Percentiles rank a stretch among this genome's conserved stretches.
Conservation (phyloP, 1,140 invertebrate species). For the Drosophila hydei region DNA sequence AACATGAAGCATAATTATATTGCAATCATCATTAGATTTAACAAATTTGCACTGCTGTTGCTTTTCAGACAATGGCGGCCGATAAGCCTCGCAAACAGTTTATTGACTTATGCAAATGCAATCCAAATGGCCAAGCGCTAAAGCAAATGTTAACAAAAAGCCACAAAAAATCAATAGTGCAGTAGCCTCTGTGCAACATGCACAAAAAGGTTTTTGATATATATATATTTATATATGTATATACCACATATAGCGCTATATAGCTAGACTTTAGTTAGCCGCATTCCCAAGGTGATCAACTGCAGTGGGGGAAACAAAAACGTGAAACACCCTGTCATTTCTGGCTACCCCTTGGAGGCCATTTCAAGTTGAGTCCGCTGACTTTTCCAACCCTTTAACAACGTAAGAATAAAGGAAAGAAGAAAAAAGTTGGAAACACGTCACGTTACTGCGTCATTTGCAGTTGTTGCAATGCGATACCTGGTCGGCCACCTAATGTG, state of each 20-base stretch:
- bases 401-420: background rate
- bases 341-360: constrained; percentile 1
- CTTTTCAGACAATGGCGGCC: background rate
- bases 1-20: constrained; percentile 10
- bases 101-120: constrained; percentile 42
- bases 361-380: constrained; percentile 32
- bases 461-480: constrained; percentile 48
- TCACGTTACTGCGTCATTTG: constrained; percentile 62
- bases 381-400: constrained; percentile 29
- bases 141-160: constrained; percentile 5
- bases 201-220: constrained; percentile 4
- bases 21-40: constrained; percentile 10
- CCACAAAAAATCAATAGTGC: constrained; percentile 68
- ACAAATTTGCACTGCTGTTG: constrained; percentile 2
- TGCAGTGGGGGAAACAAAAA: constrained; percentile 21
- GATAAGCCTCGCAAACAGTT: constrained; percentile 19
- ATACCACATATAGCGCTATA: constrained; percentile 7
- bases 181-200: constrained; percentile 50
- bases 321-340: constrained; percentile 15
- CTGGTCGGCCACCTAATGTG: constrained; percentile 21
- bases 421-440: constrained; percentile 27
- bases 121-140: constrained; percentile 1
- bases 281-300: constrained; percentile 68
- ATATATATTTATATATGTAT: constrained; percentile 5
- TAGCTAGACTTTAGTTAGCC: constrained; percentile 40